Evolutionary conservation across 2,888 invertebrate species (phyloP).

Genomic region (Eledona agricola): DNA sequence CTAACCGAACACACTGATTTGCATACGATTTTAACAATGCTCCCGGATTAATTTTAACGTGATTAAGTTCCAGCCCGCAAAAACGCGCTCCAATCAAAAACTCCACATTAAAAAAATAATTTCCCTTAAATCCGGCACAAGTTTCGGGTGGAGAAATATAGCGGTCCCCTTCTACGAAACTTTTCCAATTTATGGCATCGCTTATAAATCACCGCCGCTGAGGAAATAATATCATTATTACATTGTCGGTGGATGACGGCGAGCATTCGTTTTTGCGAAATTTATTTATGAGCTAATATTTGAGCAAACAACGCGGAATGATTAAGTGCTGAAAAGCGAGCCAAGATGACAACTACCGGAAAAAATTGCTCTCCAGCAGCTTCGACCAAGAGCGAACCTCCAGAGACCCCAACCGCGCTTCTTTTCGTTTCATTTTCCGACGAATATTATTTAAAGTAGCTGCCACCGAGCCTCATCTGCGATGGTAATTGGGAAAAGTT

Average conservation of each 20-base stretch:
- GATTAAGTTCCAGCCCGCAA: constrained; percentile 40
- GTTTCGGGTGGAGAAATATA: constrained; percentile 32
- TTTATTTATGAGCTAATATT: constrained; percentile 61
- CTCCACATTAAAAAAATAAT: constrained; percentile 7
- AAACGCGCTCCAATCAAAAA: background rate
- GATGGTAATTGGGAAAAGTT: constrained; percentile 35
- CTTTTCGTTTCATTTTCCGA: constrained; percentile 25
- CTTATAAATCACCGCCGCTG: constrained; percentile 57
- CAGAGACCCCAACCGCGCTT: constrained; percentile 13
- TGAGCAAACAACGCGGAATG: constrained; percentile 52
- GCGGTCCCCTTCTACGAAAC: constrained; percentile 39
- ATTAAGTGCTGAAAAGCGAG: no score
- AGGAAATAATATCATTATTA: constrained; percentile 61
- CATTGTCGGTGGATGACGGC: constrained; percentile 54
- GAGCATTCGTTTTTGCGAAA: constrained; percentile 57
- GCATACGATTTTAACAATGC: constrained; percentile 46
- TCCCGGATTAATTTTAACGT: constrained; percentile 44
- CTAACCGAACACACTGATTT: constrained; percentile 42
- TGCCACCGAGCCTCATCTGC: constrained; percentile 28
- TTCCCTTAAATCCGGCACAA: constrained; percentile 14
- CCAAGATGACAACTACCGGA: no score
- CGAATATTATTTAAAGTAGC: constrained; percentile 34
- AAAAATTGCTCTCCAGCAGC: no score
- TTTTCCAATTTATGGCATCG: constrained; percentile 54
- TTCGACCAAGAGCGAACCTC: constrained; percentile 7